Evolutionary conservation across 2,113 vertebrate species (phyloP).

Genomic region (Tamias sibiricus): DNA sequence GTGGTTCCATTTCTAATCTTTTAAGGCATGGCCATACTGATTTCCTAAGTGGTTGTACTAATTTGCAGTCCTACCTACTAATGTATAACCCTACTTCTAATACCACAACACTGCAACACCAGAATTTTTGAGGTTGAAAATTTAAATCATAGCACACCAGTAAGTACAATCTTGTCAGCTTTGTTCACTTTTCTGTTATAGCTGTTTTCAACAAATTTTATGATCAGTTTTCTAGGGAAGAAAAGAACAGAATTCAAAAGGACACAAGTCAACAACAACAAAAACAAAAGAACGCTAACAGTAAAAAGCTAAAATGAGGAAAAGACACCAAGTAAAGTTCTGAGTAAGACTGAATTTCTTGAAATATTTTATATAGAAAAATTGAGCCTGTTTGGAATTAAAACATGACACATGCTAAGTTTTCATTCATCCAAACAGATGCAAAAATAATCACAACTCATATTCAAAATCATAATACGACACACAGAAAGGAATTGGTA

Average conservation of each 20-base stretch:
- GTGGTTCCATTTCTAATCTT: too few species aligned
- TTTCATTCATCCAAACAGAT: not conserved
- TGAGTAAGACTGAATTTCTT: not conserved
- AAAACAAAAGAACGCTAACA: not conserved
- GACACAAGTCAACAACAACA: not conserved
- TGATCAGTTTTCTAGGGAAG: not conserved
- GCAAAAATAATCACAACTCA: not conserved
- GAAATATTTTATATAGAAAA: not conserved
- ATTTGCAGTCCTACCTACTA: too few species aligned
- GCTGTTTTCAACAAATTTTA: not conserved
- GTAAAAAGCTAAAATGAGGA: not conserved
- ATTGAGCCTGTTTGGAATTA: not conserved
- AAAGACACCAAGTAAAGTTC: not conserved
- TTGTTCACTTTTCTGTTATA: not conserved
- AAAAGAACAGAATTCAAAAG: not conserved
- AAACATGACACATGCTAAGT: not conserved
- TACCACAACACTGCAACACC: rapidly evolving
- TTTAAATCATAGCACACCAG: not conserved
- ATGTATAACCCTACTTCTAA: not conserved
- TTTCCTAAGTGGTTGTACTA: too few species aligned
- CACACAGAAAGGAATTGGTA: not conserved
- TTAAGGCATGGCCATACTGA: too few species aligned
- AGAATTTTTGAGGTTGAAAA: not conserved
- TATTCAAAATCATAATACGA: not conserved
- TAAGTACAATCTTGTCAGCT: not conserved